Base-by-base conservation (phyloP, 2,888 invertebrate genomes). In the Amiota communis region DNA sequence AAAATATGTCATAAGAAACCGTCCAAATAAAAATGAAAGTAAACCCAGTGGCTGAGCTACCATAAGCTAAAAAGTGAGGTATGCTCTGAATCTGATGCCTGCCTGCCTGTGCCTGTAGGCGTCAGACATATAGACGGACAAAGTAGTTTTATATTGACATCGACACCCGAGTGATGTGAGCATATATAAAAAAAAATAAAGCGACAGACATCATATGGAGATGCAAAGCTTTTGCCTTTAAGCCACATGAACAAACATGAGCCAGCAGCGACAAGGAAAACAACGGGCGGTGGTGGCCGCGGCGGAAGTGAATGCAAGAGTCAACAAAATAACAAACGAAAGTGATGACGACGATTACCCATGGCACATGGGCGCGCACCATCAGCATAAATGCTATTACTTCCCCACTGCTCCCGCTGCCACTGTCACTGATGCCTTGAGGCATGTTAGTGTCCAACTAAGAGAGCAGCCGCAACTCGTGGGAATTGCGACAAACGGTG, bases 401-500 rank as follows among this genome's bases (percentile, higher is more conserved):
- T 36, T 36, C 6, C 36, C 36, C 3, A 23, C n/a, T 23, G 23
- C 23, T 23, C 23, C 23, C 23, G 23, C 23, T 23, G 3, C 23
- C 51, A 51, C 4, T 51, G 12, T 6, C 36, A 36, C 36, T 53
- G 53, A 13, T 53, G 13, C 15, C 15, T 13, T n/a, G 53, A 15
- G 15, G 53, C 6, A 15, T 53, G 53, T 15, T 53, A 15, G 13
- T 53, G 53, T 53, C 15, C 46, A 46, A 46, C 23, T 6, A 13
- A 46, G 15, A 64, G 11, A 9, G 23, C 49, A 11, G 49, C 65
- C 2, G 64, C 36, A 15, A 46, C 56, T 36, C 46, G 46, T 56
- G 48, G 63, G 63, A 63, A 63, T 63, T 46, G 9, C 12, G 13
- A 46, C 63, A 63, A 63, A 63, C 63, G 63, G 63, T 46, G 8